Evolutionary conservation across 2,113 vertebrate species (phyloP).

Genomic region (Nycticryphes semicollaris): DNA sequence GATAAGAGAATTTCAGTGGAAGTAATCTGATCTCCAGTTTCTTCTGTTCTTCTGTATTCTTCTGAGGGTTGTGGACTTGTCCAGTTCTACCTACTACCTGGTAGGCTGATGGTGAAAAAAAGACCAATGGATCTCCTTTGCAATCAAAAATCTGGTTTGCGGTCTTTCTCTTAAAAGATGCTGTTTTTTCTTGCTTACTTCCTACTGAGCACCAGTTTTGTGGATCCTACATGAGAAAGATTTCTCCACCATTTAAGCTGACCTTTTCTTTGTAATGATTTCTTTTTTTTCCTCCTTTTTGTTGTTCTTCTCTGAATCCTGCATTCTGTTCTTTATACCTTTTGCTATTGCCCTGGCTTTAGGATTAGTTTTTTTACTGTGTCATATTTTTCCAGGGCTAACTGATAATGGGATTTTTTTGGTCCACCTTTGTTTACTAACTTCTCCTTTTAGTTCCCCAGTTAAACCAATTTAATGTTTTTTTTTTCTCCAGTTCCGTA

Average conservation of each 20-base stretch:
- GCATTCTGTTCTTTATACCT: background rate
- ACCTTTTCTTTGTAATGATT: background rate
- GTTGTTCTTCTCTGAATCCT: background rate
- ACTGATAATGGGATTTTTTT: background rate
- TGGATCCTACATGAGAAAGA: background rate
- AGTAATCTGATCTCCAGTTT: background rate
- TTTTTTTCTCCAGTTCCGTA: background rate
- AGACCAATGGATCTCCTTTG: background rate
- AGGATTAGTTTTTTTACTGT: background rate
- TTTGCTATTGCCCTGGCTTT: background rate
- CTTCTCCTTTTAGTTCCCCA: background rate
- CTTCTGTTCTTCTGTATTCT: background rate
- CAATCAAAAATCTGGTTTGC: background rate
- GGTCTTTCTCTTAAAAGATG: background rate
- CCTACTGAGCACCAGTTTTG: background rate
- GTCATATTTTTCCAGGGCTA: background rate
- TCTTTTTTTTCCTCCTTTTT: background rate
- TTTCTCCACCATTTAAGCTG: background rate
- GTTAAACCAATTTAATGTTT: background rate
- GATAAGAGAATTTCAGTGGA: background rate
- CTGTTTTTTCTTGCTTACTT: background rate
- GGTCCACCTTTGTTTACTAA: background rate
- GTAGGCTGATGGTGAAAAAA: background rate
- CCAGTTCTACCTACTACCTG: background rate
- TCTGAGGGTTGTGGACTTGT: background rate